Evolutionary conservation across 2,888 invertebrate species (phyloP), one percentile per base, ranked within the genome.

Genomic region (Psococerastis gibbosa): DNA sequence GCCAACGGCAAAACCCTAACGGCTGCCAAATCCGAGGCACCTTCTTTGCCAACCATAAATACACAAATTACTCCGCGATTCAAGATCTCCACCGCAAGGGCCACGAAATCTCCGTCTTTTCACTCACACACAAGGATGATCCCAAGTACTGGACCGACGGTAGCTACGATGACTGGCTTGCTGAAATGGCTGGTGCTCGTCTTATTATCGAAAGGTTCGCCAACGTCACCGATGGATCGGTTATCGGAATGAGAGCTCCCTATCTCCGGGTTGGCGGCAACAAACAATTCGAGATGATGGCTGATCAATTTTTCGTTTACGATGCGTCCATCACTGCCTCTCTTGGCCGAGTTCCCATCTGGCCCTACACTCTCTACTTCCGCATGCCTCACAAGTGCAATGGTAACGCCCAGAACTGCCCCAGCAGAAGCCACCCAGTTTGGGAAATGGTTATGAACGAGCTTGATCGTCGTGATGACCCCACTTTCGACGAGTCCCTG

Each of bases 371-470:
- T 2, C 67, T 95, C 18, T 92, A 94, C 68, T 92, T 88, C 77
- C 75, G 88, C 49, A 88, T 92, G 84, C 88, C 91, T 1, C 91
- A 92, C 67, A 88, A 84, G 61, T 91, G 91, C 61, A 87, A 87
- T 61, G 88, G 88, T 49, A 91, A 91, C 59, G 87, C 87, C 13
- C 87, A 87, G 59, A 89, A 89, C 61, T 91, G 91, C 56, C 91
- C 91, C 17, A 82, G 82, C 41, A 54, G 60, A 49, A 83, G 83
- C 55, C 89, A 91, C 56, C 88, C 89, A 20, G 85, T 91, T 33
- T 91, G 91, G 91, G 91, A 91, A 65, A 89, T 91, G 77, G 89
- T 89, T 43, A 87, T 91, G 85, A 91, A 91, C 59, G 91, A 91
- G 60, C 65, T 91, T 53, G 89, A 91, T 64, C 75, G 89, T 61